Evolutionary conservation across 2,888 invertebrate genomes (phyloP).

Genomic region (Drosophila robusta): DNA sequence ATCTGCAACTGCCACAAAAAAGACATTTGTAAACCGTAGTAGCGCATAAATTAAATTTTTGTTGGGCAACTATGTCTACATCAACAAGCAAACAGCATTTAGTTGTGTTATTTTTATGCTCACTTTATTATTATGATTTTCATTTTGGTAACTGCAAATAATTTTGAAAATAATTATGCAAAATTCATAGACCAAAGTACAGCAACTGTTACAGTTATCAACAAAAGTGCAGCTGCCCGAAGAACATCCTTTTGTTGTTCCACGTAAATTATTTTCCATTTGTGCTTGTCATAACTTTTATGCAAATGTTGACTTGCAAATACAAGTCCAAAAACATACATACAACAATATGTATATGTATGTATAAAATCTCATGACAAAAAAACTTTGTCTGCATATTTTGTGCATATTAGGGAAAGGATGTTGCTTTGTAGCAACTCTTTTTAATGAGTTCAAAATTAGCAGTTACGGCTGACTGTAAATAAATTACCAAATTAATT

Average conservation of each 20-base stretch:
- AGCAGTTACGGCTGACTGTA: conserved; percentile 1
- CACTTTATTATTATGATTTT: conserved; percentile 6
- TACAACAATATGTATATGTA: not conserved
- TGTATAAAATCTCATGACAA: conserved; percentile 1
- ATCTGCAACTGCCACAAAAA: conserved; percentile 28
- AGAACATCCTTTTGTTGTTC: conserved; percentile 39
- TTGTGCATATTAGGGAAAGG: conserved; percentile 7
- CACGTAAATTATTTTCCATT: conserved; percentile 55
- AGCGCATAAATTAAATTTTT: conserved; percentile 8
- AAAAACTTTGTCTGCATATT: conserved; percentile 42
- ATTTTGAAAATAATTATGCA: conserved; percentile 31
- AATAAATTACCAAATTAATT: conserved; percentile 47
- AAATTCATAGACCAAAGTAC: conserved; percentile 16
- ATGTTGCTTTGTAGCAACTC: conserved; percentile 16
- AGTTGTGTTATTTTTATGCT: conserved; percentile 10
- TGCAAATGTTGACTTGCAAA: conserved; percentile 53
- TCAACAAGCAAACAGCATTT: conserved; percentile 36
- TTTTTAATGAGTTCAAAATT: conserved; percentile 48
- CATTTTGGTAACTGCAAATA: conserved; percentile 10
- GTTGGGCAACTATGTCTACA: conserved; percentile 45
- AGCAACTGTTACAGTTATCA: conserved; percentile 31
- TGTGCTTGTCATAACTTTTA: conserved; percentile 63
- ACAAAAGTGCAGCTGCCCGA: conserved; percentile 10
- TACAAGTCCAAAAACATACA: conserved; percentile 19
- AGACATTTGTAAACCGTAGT: conserved; percentile 51